phyloP scores from a whole-genome alignment of 2,888 invertebrate genomes.

The Microctonus aethiopoides region DNA sequence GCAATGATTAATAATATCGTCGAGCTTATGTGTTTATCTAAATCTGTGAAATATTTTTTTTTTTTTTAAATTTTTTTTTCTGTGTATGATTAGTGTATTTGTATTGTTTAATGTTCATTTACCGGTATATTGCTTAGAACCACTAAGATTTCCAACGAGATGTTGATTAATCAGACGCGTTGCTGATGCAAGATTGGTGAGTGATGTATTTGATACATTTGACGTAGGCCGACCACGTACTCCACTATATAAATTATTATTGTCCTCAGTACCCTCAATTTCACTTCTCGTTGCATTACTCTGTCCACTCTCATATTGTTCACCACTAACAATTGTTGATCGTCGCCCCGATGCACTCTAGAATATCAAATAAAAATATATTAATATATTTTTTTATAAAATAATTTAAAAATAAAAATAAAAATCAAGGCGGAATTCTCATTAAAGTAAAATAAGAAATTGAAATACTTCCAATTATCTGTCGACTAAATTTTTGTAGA shows the following conservation, averaged over 20 bases:
- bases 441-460: too few relatives aligned
- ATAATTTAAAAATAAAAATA: not conserved
- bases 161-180: constrained; percentile 81
- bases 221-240: constrained; percentile 61
- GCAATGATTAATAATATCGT: constrained; percentile 16
- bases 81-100: not conserved
- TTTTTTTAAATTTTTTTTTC: not conserved
- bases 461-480: too few relatives aligned
- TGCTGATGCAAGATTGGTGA: constrained; percentile 77
- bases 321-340: constrained; percentile 50
- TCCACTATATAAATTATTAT: constrained; percentile 66
- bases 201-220: constrained; percentile 66
- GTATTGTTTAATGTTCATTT: constrained; percentile 50
- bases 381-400: constrained; percentile 2
- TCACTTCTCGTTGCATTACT: constrained; percentile 18
- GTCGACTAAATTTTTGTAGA: too few relatives aligned
- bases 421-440: not conserved
- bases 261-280: constrained; percentile 51
- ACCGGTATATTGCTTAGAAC: constrained; percentile 66
- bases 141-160: constrained; percentile 73
- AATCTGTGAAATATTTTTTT: not conserved
- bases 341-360: constrained; percentile 58
- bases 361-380: constrained; percentile 42
- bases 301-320: constrained; percentile 38
- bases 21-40: constrained; percentile 14